Evolutionary conservation across 2,888 invertebrate genomes (phyloP).

Genomic region (Hipparchia semele): DNA sequence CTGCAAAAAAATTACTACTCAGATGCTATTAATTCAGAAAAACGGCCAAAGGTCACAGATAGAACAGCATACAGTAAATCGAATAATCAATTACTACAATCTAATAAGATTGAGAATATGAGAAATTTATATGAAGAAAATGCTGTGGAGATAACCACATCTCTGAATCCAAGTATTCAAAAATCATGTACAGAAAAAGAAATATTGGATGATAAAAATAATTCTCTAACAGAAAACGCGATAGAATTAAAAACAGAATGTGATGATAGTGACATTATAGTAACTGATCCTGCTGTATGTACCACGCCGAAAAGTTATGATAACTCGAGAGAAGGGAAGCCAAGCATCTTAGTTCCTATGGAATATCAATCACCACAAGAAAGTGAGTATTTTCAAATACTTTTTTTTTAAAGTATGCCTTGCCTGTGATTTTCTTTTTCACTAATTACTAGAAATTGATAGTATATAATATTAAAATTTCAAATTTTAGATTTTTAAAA

Average conservation of each 20-base stretch:
- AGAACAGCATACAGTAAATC: constrained; percentile 58
- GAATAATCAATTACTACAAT: constrained; percentile 57
- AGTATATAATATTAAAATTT: too few relatives aligned
- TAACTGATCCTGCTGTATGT: constrained; percentile 73
- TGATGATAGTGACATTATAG: constrained; percentile 75
- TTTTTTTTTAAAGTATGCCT: neutral
- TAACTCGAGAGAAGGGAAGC: constrained; percentile 62
- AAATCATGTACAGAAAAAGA: constrained; percentile 56
- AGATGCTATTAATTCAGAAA: constrained; percentile 66
- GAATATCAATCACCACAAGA: constrained; percentile 76
- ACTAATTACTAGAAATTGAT: too few relatives aligned
- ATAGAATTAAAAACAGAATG: constrained; percentile 75
- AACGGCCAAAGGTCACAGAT: constrained; percentile 71
- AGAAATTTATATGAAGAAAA: constrained; percentile 69
- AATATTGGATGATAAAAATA: constrained; percentile 57
- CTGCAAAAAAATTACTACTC: constrained; percentile 72
- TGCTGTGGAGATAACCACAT: constrained; percentile 63
- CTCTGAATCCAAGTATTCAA: constrained; percentile 58
- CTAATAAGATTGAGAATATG: constrained; percentile 61
- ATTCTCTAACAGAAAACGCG: constrained; percentile 52
- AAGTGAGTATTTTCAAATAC: constrained; percentile 60
- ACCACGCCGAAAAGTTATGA: constrained; percentile 69
- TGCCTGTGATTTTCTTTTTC: constrained; percentile 26
- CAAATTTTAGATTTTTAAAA: too few relatives aligned
- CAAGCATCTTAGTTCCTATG: constrained; percentile 57